Conservation (phyloP, 2,888 invertebrate species). For the Pyrochroa serraticornis region DNA sequence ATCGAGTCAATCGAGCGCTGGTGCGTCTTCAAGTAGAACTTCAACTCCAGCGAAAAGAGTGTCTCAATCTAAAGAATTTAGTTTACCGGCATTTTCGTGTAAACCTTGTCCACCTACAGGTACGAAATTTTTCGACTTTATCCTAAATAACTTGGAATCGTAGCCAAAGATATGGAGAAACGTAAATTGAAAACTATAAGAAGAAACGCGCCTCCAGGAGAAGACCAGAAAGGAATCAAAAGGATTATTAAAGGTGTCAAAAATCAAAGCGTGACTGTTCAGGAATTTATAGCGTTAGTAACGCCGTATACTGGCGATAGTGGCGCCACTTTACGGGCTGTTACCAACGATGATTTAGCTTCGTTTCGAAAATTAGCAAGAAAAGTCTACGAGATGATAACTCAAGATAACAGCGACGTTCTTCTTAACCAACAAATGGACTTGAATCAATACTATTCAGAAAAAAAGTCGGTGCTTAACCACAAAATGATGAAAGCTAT, state of each 20-base stretch:
- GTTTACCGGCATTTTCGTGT: too few species aligned
- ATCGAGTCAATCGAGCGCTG: slow-evolving; percentile 14
- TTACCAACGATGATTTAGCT: slow-evolving; percentile 50
- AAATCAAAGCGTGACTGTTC: slow-evolving; percentile 45
- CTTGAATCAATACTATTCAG: slow-evolving; percentile 47
- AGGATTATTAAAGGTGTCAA: slow-evolving; percentile 42
- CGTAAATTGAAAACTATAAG: slow-evolving; percentile 46
- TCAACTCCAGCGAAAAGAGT: background rate
- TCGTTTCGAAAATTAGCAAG: slow-evolving; percentile 50
- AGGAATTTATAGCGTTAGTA: slow-evolving; percentile 52
- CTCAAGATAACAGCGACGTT: slow-evolving; percentile 55
- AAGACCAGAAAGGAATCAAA: slow-evolving; percentile 48
- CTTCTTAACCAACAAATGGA: slow-evolving; percentile 55
- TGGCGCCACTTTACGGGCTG: slow-evolving; percentile 46
- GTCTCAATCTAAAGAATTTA: too few species aligned
- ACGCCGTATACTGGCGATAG: slow-evolving; percentile 53
- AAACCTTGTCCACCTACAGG: background rate
- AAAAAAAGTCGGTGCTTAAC: slow-evolving; percentile 42
- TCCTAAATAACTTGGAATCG: background rate
- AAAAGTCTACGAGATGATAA: slow-evolving; percentile 56
- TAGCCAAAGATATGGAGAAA: slow-evolving; percentile 40
- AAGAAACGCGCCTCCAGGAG: slow-evolving; percentile 49
- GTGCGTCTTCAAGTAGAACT: slow-evolving; percentile 39
- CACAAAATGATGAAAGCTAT: slow-evolving; percentile 52
- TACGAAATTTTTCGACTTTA: too few species aligned